Conservation (phyloP, 2,797 vertebrate genomes). For the Argya squamiceps region DNA sequence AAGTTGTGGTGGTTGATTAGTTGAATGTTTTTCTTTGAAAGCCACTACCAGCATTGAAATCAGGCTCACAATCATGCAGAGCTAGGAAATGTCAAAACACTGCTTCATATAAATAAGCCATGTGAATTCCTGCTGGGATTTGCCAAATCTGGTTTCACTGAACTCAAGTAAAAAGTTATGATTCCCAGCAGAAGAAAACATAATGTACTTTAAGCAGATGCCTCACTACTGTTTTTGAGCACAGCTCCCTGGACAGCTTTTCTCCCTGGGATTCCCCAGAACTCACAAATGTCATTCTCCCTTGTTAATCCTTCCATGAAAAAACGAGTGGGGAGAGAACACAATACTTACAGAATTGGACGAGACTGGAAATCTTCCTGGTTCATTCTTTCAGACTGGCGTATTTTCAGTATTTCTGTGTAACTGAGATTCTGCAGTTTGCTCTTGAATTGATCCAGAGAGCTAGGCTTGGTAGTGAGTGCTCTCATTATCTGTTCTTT, state of each 20-base stretch:
- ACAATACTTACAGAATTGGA: slow-evolving; percentile 91
- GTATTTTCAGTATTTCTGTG: slow-evolving; percentile 99
- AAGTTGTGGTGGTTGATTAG: not conserved
- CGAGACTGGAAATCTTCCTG: slow-evolving; percentile 99
- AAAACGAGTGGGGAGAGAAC: not conserved
- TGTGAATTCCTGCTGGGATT: not conserved
- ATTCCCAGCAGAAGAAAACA: slow-evolving; percentile 8
- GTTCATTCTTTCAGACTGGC: slow-evolving; percentile 99
- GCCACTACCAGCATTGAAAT: not conserved
- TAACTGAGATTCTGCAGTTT: slow-evolving; percentile 99
- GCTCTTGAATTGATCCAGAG: slow-evolving; percentile 98
- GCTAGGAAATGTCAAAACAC: not conserved
- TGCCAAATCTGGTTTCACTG: not conserved
- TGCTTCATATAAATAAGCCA: not conserved
- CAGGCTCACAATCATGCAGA: not conserved
- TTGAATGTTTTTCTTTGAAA: not conserved
- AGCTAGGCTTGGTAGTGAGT: slow-evolving; percentile 97
- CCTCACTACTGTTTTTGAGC: not conserved
- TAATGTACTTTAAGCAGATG: not conserved
- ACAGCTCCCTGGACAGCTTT: not conserved
- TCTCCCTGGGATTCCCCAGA: not conserved
- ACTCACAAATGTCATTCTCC: not conserved
- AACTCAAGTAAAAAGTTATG: not conserved
- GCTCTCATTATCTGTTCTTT: slow-evolving; percentile 99
- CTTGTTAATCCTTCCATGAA: not conserved